phyloP scores from a whole-genome alignment of 2,888 invertebrate species.

The Loripinus fragilis region DNA sequence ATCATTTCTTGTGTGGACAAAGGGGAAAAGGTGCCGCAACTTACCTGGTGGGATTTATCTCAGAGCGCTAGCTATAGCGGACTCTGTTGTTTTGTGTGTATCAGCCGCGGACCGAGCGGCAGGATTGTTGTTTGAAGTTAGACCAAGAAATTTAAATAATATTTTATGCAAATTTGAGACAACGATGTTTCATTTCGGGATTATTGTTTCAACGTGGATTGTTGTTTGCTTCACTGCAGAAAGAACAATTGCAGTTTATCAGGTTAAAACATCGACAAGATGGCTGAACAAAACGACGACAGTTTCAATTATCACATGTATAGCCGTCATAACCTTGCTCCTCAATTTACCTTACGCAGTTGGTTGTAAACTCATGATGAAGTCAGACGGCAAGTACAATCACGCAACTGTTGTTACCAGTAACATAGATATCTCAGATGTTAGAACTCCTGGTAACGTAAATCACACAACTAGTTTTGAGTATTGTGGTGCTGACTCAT shows the following conservation, averaged over 20 bases:
- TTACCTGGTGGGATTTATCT: not conserved
- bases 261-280: not conserved
- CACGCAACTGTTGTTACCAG: conserved; percentile 2
- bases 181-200: not conserved
- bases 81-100: conserved; percentile 2
- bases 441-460: not conserved
- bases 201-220: not conserved
- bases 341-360: conserved; percentile 1
- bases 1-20: not conserved
- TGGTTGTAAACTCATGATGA: not conserved
- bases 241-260: not conserved
- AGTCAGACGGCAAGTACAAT: not conserved
- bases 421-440: not conserved
- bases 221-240: conserved; percentile 12
- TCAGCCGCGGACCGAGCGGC: not conserved
- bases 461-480: not conserved
- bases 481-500: not conserved
- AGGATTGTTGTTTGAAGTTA: not conserved
- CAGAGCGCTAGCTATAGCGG: not conserved
- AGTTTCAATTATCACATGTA: not conserved
- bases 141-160: conserved; percentile 5
- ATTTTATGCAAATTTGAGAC: not conserved
- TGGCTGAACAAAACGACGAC: not conserved
- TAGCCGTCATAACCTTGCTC: not conserved
- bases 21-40: not conserved